These are phyloP conservation scores for Psephotus haematonotus DNA, from an alignment of 2,113 vertebrate species.

Conservation along the genomic window DNA sequence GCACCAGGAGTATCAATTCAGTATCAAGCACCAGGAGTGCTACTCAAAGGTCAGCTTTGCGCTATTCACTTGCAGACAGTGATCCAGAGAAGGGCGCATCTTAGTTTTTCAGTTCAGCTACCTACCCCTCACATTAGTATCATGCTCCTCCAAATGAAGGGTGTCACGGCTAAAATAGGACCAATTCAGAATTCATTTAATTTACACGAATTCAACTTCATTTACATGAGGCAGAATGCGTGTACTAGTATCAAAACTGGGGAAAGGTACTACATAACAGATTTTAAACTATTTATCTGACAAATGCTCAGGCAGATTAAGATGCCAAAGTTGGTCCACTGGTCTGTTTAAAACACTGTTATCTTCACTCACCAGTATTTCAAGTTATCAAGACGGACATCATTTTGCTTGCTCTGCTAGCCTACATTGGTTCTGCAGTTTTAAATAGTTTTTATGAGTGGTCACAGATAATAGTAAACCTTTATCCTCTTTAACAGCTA, in stretches of 20 bases:
- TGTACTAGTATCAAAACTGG: background rate
- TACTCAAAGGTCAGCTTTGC: background rate
- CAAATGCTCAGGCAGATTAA: background rate
- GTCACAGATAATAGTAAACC: background rate
- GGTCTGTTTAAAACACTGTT: background rate
- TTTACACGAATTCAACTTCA: background rate
- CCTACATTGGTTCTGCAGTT: background rate
- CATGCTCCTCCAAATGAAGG: background rate
- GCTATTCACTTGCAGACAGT: background rate
- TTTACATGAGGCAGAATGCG: background rate
- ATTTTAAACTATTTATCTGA: background rate
- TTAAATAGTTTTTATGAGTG: background rate
- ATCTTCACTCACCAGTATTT: background rate
- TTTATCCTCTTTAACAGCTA: background rate
- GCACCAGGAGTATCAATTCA: no score
- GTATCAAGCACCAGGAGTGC: background rate
- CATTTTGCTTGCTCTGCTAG: background rate
- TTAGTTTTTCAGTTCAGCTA: background rate
- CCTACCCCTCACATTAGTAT: background rate
- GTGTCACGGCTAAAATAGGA: background rate
- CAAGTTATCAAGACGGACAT: background rate
- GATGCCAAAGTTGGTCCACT: background rate
- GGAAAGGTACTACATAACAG: background rate
- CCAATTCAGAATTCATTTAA: background rate
- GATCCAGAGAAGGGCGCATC: rapidly evolving